A percentile compares a stretch with the other conserved stretches of the same genome.
These are phyloP conservation scores for Todiramphus saurophagus DNA, from an alignment of 2,113 vertebrate species.

Conservation along the genomic window DNA sequence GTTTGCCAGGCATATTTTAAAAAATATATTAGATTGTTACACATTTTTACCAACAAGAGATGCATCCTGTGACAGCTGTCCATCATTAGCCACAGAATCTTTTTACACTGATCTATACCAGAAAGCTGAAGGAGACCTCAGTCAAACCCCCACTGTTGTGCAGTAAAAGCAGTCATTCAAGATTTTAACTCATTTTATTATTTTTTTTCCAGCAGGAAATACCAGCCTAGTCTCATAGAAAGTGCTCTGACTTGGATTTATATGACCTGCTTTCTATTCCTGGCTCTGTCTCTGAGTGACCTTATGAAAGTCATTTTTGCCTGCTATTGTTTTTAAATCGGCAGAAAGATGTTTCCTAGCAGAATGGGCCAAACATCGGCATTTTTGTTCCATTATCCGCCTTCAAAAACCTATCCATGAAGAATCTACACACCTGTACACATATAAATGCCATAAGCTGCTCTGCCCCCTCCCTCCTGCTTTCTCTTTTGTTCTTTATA, in stretches of 20 bases:
- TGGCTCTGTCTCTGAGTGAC: constrained; percentile 38
- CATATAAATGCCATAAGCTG: constrained; percentile 7
- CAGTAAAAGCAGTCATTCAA: constrained; percentile 25
- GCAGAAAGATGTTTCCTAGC: background rate
- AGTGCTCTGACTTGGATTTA: constrained; percentile 44
- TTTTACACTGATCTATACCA: background rate
- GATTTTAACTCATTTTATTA: constrained; percentile 20
- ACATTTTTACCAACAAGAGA: background rate
- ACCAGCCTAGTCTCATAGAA: constrained; percentile 18
- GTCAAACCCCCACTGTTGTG: background rate
- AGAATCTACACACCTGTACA: background rate
- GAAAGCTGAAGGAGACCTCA: constrained; percentile 39
- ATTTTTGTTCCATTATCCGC: background rate
- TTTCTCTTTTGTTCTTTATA: constrained; percentile 30
- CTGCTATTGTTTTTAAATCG: constrained; percentile 47
- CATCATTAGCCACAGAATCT: background rate
- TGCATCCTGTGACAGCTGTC: constrained; percentile 9
- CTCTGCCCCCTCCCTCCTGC: background rate
- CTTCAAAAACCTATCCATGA: background rate
- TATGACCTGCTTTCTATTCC: constrained; percentile 57
- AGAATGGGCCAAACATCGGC: background rate
- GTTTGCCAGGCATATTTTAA: background rate
- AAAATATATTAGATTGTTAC: background rate
- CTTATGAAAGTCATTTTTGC: constrained; percentile 39
- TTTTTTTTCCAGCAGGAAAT: constrained; percentile 27